Percentiles rank a stretch among this genome's conserved stretches.
Conservation (phyloP, 2,113 vertebrate genomes). For the Sebastes fasciatus region DNA sequence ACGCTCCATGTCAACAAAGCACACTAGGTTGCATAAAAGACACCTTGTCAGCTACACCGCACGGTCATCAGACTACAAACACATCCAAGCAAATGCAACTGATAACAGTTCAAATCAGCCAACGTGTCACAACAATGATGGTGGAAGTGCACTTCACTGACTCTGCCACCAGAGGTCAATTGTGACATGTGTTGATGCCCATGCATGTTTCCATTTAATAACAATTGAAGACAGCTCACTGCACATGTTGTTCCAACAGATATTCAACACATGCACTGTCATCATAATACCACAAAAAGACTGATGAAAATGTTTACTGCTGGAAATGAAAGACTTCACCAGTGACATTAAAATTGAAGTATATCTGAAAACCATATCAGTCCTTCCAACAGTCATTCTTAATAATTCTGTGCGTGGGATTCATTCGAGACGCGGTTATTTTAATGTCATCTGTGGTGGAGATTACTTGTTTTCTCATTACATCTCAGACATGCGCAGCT, state of each 20-base stretch:
- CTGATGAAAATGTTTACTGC: neutral
- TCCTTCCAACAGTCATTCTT: neutral
- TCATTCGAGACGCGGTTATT: neutral
- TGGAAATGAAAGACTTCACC: neutral
- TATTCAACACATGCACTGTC: neutral
- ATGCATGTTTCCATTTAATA: conserved; percentile 28
- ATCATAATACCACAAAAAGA: neutral
- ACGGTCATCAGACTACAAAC: neutral
- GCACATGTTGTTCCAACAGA: neutral
- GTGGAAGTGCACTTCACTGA: conserved; percentile 10
- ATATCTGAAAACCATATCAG: neutral
- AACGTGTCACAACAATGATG: neutral
- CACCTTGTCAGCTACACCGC: neutral
- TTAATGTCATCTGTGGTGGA: neutral
- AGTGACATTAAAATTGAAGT: neutral
- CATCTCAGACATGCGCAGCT: conserved; percentile 38
- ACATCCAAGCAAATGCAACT: neutral
- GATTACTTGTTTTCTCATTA: conserved; percentile 15
- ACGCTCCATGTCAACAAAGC: neutral
- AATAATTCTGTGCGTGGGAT: neutral
- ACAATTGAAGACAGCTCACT: neutral
- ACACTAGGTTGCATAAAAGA: neutral
- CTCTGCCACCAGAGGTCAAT: conserved; percentile 60
- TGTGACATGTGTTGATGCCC: neutral
- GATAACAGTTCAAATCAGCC: too few relatives aligned